These are phyloP conservation scores for Nemurella pictetii DNA, from an alignment of 2,888 invertebrate genomes.

Conservation along the genomic window DNA sequence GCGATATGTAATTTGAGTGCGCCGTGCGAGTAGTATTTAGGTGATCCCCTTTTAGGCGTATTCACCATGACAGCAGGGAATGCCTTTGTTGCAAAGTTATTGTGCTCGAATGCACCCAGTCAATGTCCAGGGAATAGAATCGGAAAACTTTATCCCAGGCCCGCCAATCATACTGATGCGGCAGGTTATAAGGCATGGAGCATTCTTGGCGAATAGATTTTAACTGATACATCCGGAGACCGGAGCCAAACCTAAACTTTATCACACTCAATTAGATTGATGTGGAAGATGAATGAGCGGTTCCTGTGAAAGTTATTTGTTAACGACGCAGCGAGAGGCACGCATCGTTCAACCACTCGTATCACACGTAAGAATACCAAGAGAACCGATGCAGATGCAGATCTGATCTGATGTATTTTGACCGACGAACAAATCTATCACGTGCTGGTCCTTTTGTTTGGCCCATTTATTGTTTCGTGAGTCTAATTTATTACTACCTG, in stretches of 20 bases:
- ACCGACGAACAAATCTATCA: background rate
- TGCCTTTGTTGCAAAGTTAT: background rate
- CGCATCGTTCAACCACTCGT: too few relatives aligned
- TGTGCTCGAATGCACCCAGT: background rate
- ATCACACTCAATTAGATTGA: background rate
- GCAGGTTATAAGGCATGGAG: background rate
- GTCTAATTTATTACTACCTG: background rate
- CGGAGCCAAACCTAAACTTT: background rate
- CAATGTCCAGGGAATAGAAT: background rate
- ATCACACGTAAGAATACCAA: background rate
- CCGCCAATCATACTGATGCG: background rate
- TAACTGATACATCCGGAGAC: background rate
- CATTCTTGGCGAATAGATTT: background rate
- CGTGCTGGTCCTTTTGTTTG: background rate
- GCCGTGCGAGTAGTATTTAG: background rate
- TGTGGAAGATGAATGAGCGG: background rate
- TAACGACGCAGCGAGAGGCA: background rate
- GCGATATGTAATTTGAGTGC: background rate
- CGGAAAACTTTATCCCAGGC: background rate
- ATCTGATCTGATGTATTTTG: background rate
- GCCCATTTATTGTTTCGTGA: background rate
- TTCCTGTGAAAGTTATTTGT: background rate
- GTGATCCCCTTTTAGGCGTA: background rate
- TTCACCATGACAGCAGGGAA: background rate
- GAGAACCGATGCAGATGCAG: background rate